Percentiles rank a stretch among this genome's conserved stretches.
phyloP scores from a whole-genome alignment of 2,113 vertebrate genomes.

The Cebidichthys violaceus region DNA sequence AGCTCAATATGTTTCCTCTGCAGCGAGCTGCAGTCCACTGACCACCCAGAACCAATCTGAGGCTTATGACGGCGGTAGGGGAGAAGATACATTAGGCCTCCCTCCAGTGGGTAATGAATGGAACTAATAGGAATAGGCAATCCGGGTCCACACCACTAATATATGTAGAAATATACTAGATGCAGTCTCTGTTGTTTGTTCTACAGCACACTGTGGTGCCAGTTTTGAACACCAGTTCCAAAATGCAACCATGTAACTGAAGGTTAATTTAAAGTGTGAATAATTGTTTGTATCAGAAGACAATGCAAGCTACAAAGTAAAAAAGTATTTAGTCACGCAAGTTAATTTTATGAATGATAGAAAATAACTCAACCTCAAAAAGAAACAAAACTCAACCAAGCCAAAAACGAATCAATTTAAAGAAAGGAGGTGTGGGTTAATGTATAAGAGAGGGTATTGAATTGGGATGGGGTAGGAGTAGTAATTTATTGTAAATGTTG shows the following conservation, averaged over 20 bases:
- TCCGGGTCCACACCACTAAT: slow-evolving; percentile 67
- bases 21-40: slow-evolving; percentile 72
- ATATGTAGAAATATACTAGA: slow-evolving; percentile 69
- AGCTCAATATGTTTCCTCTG: slow-evolving; percentile 76
- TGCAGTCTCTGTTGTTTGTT: slow-evolving; percentile 59
- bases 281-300: no score
- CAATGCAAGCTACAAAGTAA: not conserved
- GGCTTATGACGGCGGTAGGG: slow-evolving; percentile 78
- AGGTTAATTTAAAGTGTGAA: not conserved
- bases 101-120: slow-evolving; percentile 80
- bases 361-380: no score
- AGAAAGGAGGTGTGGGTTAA: no score
- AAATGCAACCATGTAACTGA: not conserved
- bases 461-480: no score
- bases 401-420: no score
- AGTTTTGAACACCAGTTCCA: slow-evolving; percentile 28
- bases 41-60: slow-evolving; percentile 81
- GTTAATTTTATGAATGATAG: no score
- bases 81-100: slow-evolving; percentile 81
- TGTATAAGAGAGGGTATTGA: no score
- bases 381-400: no score
- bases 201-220: slow-evolving; percentile 7
- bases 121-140: slow-evolving; percentile 81
- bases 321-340: not conserved
- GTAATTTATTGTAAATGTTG: no score